Conservation (phyloP, 1,140 invertebrate genomes). For the Calephelis virginiensis region DNA sequence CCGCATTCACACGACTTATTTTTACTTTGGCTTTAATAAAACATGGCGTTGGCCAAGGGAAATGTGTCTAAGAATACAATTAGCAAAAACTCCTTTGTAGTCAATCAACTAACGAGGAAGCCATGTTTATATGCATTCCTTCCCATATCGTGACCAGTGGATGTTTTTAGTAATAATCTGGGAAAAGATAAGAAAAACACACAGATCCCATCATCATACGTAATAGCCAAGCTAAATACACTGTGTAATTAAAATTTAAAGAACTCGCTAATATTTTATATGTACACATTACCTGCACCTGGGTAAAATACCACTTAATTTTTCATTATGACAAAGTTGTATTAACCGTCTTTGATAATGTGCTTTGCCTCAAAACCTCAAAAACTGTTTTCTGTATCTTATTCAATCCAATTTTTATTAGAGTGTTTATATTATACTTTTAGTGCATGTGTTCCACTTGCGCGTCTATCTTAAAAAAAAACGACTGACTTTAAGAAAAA, state of each 20-base stretch:
- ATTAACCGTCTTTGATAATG: no score
- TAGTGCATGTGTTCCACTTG: no score
- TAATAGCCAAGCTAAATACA: neutral
- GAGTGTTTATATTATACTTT: no score
- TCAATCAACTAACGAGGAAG: slow-evolving; percentile 4
- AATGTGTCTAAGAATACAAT: slow-evolving; percentile 9
- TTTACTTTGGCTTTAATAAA: slow-evolving; percentile 14
- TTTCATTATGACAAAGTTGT: no score
- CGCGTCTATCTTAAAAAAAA: no score
- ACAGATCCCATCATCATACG: neutral
- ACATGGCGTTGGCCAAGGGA: slow-evolving; percentile 15
- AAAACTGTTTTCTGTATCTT: no score
- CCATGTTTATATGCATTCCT: neutral
- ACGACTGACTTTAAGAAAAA: no score
- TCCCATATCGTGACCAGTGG: slow-evolving; percentile 6
- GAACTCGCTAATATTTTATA: neutral
- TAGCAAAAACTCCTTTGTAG: slow-evolving; percentile 13
- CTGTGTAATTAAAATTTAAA: neutral
- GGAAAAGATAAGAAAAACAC: slow-evolving; percentile 1
- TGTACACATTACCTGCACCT: no score
- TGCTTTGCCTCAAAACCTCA: no score
- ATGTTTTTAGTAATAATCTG: slow-evolving; percentile 9
- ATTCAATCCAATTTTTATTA: no score
- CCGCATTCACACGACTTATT: slow-evolving; percentile 14
- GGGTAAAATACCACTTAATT: no score